Percentiles rank a stretch among this genome's conserved stretches.
Conservation (phyloP, 2,797 vertebrate species). For the Cottoperca gobio region DNA sequence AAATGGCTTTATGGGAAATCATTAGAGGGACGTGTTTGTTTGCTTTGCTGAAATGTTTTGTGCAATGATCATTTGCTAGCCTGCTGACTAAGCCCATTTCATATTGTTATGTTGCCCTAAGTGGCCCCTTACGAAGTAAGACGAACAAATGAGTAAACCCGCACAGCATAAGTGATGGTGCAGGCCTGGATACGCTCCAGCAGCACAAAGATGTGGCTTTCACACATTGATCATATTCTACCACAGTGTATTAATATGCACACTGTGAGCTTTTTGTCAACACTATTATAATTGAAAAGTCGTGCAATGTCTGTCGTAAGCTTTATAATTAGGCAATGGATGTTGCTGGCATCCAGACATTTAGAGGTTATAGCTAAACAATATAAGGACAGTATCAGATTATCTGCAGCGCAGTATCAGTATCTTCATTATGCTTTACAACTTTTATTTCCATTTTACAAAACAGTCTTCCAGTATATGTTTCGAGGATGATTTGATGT, state of each 20-base stretch:
- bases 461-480: not conserved
- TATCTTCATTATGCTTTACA: not conserved
- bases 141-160: conserved; percentile 51
- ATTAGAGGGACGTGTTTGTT: conserved; percentile 67
- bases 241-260: conserved; percentile 19
- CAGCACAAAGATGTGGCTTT: conserved; percentile 39
- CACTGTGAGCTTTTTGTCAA: conserved; percentile 7
- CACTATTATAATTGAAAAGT: conserved; percentile 26
- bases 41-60: conserved; percentile 60
- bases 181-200: conserved; percentile 4
- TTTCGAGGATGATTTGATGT: not conserved
- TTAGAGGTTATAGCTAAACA: conserved; percentile 30
- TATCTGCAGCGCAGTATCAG: not conserved
- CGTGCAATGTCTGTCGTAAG: not conserved
- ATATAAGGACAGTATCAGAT: not conserved
- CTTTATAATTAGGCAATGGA: conserved; percentile 16
- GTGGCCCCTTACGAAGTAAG: conserved; percentile 50
- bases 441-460: not conserved
- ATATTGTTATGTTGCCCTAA: conserved; percentile 53
- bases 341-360: conserved; percentile 18
- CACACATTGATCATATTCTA: conserved; percentile 29
- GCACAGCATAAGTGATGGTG: conserved; percentile 19
- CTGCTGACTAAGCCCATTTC: conserved; percentile 67
- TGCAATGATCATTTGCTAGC: conserved; percentile 51
- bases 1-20: conserved; percentile 71